Conservation (phyloP, 2,888 invertebrate species). For the Branchellion lobata region DNA sequence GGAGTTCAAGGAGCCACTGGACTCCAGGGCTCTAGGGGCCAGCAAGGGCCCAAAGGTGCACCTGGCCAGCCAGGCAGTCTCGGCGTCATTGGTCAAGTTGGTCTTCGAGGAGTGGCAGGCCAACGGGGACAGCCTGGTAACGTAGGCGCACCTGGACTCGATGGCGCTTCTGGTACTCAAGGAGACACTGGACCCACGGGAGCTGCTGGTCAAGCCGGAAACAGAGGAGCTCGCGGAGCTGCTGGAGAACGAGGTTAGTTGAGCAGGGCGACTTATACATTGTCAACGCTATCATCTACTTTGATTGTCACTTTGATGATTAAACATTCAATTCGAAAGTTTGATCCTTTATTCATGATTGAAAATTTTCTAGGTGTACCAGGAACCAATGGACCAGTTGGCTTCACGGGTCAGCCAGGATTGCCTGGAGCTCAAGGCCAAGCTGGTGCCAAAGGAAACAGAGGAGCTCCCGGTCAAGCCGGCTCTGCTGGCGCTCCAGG, state of each 20-base stretch:
- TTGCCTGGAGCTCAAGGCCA: conserved; percentile 43
- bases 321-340: no score
- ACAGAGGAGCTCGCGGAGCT: background rate
- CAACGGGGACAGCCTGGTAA: background rate
- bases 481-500: conserved; percentile 44
- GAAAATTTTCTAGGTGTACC: no score
- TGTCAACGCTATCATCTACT: no score
- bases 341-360: no score
- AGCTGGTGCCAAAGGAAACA: conserved; percentile 32
- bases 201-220: background rate
- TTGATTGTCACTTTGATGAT: no score
- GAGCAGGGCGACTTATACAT: no score
- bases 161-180: background rate
- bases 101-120: background rate
- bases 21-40: background rate
- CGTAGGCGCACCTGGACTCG: background rate
- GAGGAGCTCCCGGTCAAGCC: conserved; percentile 22
- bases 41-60: background rate
- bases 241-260: background rate
- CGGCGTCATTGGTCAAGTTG: background rate
- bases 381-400: background rate
- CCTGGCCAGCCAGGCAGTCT: background rate
- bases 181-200: background rate
- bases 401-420: conserved; percentile 36
- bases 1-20: background rate